Evolutionary conservation across 2,113 vertebrate genomes (phyloP).

Genomic region (Anoura caudifer): DNA sequence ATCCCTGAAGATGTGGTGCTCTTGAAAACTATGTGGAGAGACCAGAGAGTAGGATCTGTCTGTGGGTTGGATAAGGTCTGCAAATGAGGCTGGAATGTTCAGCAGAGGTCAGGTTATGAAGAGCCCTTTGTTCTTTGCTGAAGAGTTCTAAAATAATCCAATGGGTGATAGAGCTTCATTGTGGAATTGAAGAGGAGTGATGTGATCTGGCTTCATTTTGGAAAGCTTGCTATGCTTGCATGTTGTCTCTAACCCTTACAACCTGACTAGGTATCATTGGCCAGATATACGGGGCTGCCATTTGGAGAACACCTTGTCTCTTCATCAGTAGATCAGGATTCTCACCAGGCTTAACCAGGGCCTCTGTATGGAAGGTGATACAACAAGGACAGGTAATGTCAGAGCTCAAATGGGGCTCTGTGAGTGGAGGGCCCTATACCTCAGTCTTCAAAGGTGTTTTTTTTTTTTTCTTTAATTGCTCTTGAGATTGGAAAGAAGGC

Average conservation of each 20-base stretch:
- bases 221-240: background rate
- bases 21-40: background rate
- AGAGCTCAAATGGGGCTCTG: background rate
- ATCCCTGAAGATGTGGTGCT: background rate
- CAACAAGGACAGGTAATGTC: background rate
- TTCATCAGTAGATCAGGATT: background rate
- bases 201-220: background rate
- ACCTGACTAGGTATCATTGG: background rate
- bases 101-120: background rate
- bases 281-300: background rate
- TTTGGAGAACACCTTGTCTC: background rate
- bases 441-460: background rate
- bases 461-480: background rate
- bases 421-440: background rate
- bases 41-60: background rate
- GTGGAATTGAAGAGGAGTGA: background rate
- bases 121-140: background rate
- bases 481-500: background rate
- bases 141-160: background rate
- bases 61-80: background rate
- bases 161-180: background rate
- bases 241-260: background rate
- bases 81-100: background rate
- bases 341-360: background rate
- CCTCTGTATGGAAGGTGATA: background rate